phyloP scores from a whole-genome alignment of 2,797 vertebrate species.

The Meriones psammophilus region DNA sequence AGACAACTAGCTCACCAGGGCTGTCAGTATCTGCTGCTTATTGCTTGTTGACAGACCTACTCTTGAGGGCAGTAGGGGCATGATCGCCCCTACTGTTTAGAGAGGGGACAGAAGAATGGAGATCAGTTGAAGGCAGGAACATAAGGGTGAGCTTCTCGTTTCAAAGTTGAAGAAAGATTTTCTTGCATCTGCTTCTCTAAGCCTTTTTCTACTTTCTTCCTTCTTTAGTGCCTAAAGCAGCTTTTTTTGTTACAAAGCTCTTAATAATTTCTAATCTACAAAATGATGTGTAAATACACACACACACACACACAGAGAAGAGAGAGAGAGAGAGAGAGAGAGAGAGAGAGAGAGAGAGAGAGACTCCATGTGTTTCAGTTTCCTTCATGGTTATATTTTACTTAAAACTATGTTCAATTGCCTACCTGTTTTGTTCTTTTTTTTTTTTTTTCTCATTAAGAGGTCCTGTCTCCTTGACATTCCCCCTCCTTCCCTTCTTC shows the following conservation, averaged over 20 bases:
- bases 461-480: neutral
- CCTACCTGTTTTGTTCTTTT: neutral
- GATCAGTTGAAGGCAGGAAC: neutral
- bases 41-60: neutral
- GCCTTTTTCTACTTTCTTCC: neutral
- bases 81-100: neutral
- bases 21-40: too few relatives aligned
- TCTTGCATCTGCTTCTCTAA: neutral
- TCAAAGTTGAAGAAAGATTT: neutral
- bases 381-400: neutral
- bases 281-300: neutral
- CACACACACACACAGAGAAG: neutral
- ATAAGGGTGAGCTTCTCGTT: rapidly evolving
- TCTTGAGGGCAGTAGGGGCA: neutral
- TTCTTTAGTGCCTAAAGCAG: neutral
- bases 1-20: too few relatives aligned
- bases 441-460: neutral
- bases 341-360: neutral
- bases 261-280: constrained; percentile 1
- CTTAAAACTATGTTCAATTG: neutral
- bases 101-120: neutral
- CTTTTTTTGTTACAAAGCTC: neutral
- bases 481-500: rapidly evolving
- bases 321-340: too few relatives aligned
- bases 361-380: neutral